Conservation (phyloP, 64 coral and sea anemone genomes). For the Stylophora pistillata region DNA sequence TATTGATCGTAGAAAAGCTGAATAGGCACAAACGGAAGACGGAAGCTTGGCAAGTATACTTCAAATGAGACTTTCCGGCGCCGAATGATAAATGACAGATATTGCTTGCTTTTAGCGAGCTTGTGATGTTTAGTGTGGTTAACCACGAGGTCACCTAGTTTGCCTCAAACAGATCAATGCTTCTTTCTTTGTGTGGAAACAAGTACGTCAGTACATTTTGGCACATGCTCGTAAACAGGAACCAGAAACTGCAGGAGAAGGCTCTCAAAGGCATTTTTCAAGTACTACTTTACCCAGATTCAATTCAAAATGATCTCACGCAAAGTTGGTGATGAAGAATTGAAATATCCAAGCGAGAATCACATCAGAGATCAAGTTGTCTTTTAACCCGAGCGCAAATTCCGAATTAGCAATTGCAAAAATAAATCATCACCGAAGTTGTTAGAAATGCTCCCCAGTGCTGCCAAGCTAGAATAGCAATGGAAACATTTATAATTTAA, state of each 20-base stretch:
- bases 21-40: no score
- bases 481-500: no score
- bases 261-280: background rate
- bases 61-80: background rate
- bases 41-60: background rate
- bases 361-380: no score
- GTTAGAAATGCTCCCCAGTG: no score
- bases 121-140: background rate
- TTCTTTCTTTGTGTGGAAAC: background rate
- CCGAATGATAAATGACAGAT: background rate
- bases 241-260: background rate
- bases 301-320: background rate
- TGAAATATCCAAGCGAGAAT: background rate
- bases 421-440: no score
- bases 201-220: background rate
- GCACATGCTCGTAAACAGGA: constrained; percentile 9
- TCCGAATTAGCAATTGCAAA: no score
- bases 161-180: background rate
- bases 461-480: no score
- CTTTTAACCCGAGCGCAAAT: no score
- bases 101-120: background rate
- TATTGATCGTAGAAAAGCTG: no score
- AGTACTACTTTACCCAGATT: background rate
- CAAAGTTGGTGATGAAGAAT: background rate
- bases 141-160: background rate